Percentiles rank a stretch among this genome's conserved stretches.
Evolutionary conservation across 2,113 vertebrate genomes (phyloP).

Genomic region (Tylochromis polylepis): DNA sequence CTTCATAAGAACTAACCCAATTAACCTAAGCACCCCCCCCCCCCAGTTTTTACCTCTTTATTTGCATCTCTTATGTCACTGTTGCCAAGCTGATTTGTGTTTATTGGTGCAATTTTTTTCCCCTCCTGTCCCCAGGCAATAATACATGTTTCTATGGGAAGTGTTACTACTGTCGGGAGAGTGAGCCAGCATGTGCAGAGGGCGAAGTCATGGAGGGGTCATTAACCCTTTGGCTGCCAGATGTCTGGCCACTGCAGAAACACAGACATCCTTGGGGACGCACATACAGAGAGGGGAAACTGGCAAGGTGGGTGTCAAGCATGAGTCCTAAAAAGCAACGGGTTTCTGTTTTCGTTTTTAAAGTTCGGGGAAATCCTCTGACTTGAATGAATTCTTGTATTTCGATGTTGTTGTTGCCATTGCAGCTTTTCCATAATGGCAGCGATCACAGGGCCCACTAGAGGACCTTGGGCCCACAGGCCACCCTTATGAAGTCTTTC

Average conservation of each 20-base stretch:
- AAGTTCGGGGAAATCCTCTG: background rate
- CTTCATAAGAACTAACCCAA: background rate
- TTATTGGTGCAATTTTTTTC: background rate
- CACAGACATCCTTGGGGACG: slow-evolving; percentile 97
- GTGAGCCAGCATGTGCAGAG: slow-evolving; percentile 92
- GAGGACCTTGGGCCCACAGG: too few relatives aligned
- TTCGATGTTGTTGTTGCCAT: background rate
- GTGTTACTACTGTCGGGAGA: slow-evolving; percentile 97
- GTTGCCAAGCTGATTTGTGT: background rate
- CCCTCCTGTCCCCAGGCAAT: slow-evolving; percentile 77
- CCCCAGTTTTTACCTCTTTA: background rate
- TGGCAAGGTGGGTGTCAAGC: slow-evolving; percentile 80
- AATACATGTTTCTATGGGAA: slow-evolving; percentile 98
- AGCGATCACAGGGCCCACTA: too few relatives aligned
- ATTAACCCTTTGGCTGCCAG: slow-evolving; percentile 92
- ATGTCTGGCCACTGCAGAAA: slow-evolving; percentile 97
- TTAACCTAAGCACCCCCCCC: background rate
- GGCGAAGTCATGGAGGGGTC: slow-evolving; percentile 94
- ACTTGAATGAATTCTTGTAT: background rate
- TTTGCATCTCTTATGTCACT: background rate
- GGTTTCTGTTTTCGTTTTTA: background rate
- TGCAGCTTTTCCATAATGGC: too few relatives aligned
- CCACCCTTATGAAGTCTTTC: too few relatives aligned
- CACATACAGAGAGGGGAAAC: slow-evolving; percentile 94
- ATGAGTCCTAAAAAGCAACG: background rate